These are phyloP conservation scores for Sphaerophoria taeniata DNA, from an alignment of 2,888 invertebrate genomes.

Conservation along the genomic window DNA sequence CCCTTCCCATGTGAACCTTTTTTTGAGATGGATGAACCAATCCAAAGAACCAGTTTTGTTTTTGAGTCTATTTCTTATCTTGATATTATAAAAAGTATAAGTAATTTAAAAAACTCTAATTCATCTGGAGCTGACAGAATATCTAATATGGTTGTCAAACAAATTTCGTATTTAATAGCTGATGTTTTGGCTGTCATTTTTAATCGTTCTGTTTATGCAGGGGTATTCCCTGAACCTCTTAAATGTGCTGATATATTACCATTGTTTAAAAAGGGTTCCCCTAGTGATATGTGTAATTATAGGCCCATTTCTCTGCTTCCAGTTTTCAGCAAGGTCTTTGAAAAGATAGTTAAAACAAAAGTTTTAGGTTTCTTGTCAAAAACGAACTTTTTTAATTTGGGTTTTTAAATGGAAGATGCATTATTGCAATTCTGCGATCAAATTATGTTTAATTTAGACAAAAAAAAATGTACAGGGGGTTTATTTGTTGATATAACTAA, in stretches of 20 bases:
- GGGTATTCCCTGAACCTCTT: not conserved
- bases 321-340: not conserved
- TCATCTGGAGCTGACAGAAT: not conserved
- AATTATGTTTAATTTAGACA: conserved; percentile 5
- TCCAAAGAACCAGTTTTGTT: not conserved
- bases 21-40: not conserved
- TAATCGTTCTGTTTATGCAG: too few species aligned
- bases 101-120: not conserved
- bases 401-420: conserved; percentile 7
- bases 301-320: not conserved
- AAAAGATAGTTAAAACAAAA: conserved; percentile 16
- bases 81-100: conserved; percentile 2
- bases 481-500: conserved; percentile 1
- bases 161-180: too few species aligned
- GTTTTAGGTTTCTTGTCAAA: not conserved
- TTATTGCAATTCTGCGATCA: conserved; percentile 16
- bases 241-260: not conserved
- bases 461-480: conserved; percentile 8
- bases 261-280: not conserved
- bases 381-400: conserved; percentile 5
- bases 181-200: too few species aligned
- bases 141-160: not conserved
- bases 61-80: not conserved
- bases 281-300: not conserved
- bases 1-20: not conserved